phyloP scores from a whole-genome alignment of 2,888 invertebrate genomes.

The Drosophila siamana region DNA sequence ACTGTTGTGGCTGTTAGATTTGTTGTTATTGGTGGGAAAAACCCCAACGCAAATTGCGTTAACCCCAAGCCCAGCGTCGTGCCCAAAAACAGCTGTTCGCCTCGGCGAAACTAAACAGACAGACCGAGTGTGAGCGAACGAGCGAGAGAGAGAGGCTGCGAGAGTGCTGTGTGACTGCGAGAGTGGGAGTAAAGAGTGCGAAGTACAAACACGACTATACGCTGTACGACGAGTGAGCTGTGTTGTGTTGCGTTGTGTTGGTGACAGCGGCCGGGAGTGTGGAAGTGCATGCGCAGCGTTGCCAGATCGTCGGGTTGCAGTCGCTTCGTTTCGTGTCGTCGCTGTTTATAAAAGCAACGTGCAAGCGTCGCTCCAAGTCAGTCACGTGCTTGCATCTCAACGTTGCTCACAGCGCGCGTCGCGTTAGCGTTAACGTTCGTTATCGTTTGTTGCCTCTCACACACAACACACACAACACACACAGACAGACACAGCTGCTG shows the following conservation, averaged over 20 bases:
- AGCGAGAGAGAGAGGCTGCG: constrained; percentile 8
- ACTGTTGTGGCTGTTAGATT: constrained; percentile 13
- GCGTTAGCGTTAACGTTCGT: constrained; percentile 42
- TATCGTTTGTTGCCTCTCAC: constrained; percentile 1
- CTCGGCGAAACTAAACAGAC: constrained; percentile 17
- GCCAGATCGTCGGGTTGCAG: constrained; percentile 58
- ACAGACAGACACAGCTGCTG: constrained; percentile 38
- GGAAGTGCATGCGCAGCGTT: constrained; percentile 62
- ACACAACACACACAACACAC: not conserved
- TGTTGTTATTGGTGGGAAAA: constrained; percentile 43
- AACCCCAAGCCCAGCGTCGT: constrained; percentile 40
- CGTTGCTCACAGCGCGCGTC: constrained; percentile 63
- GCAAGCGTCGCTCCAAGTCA: constrained; percentile 65
- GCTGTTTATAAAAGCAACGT: constrained; percentile 76
- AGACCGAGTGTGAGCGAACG: constrained; percentile 12
- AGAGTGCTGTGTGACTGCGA: not conserved
- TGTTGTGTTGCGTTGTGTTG: not conserved
- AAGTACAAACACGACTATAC: not conserved
- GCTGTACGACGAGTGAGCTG: not conserved
- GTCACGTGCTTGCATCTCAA: constrained; percentile 80
- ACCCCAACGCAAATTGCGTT: constrained; percentile 35
- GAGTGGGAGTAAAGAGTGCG: constrained; percentile 9
- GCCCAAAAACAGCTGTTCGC: constrained; percentile 54
- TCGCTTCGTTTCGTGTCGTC: constrained; percentile 7
- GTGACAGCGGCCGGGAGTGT: constrained; percentile 33